Evolutionary conservation across 2,113 vertebrate genomes (phyloP).

Genomic region (Paradisaea rubra): DNA sequence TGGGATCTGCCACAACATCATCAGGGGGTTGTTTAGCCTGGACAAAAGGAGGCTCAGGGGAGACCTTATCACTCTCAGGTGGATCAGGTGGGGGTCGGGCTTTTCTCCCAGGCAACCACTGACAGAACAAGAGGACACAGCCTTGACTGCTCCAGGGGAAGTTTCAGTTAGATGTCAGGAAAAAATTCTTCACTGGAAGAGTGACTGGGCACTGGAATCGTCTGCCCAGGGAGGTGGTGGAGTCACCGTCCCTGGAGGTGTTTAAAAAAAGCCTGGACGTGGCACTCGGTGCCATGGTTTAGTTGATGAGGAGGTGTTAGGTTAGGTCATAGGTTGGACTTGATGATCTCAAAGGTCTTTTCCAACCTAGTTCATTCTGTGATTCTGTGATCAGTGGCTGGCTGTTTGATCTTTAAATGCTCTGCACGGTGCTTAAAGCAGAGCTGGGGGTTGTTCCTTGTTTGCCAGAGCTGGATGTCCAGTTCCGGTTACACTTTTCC

Average conservation of each 20-base stretch:
- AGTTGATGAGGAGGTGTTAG: background rate
- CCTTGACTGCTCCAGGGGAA: background rate
- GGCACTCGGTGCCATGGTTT: background rate
- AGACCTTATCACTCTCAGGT: background rate
- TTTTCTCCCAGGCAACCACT: background rate
- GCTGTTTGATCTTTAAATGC: background rate
- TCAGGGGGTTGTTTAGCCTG: background rate
- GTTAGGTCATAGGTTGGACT: background rate
- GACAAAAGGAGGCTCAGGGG: background rate
- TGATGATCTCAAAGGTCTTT: background rate
- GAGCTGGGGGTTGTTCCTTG: background rate
- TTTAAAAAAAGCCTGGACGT: background rate
- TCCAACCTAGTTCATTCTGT: background rate
- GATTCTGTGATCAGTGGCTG: background rate
- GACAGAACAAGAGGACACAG: background rate
- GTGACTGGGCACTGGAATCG: background rate
- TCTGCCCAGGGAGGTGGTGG: background rate
- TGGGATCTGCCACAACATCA: fast-evolving
- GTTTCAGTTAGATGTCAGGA: background rate
- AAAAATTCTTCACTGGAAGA: background rate
- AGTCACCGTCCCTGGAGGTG: background rate
- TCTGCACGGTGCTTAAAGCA: background rate
- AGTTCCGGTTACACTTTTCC: background rate
- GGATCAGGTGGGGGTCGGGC: background rate
- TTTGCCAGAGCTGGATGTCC: background rate